These are phyloP conservation scores for Sinelater perroti DNA, from an alignment of 2,888 invertebrate species.

Conservation along the genomic window DNA sequence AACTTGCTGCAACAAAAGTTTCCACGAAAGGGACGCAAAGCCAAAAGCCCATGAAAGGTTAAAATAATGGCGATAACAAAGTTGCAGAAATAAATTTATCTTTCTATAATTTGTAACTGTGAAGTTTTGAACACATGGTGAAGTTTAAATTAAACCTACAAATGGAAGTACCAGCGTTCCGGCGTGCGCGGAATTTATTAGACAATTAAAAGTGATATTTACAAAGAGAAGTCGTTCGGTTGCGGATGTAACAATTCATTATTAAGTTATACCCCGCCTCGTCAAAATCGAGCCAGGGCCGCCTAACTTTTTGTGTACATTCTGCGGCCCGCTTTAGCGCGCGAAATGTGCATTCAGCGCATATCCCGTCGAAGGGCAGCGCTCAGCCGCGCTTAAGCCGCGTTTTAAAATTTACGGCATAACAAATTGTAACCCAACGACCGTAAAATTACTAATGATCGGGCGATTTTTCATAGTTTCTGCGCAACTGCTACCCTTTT, in stretches of 20 bases:
- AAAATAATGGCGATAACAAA: conserved; percentile 34
- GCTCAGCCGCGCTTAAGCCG: conserved; percentile 2
- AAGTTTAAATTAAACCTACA: conserved; percentile 38
- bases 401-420: conserved; percentile 16
- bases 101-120: conserved; percentile 37
- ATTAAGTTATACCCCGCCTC: conserved; percentile 22
- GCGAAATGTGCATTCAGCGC: background rate
- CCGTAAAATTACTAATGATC: conserved; percentile 26
- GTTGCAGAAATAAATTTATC: conserved; percentile 35
- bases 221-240: conserved; percentile 26
- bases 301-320: background rate
- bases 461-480: conserved; percentile 23
- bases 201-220: conserved; percentile 37
- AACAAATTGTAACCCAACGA: conserved; percentile 16
- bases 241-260: conserved; percentile 24
- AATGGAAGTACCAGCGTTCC: conserved; percentile 37
- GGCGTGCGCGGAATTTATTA: conserved; percentile 33
- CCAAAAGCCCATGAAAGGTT: conserved; percentile 24
- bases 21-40: conserved; percentile 7
- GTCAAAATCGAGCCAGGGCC: background rate
- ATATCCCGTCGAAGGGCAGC: conserved; percentile 1
- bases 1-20: background rate
- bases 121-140: conserved; percentile 37
- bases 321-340: background rate
- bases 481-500: conserved; percentile 11